Evolutionary conservation across 2,888 invertebrate genomes (phyloP), one percentile per base, ranked within the genome.

Genomic region (Eurois occulta): DNA sequence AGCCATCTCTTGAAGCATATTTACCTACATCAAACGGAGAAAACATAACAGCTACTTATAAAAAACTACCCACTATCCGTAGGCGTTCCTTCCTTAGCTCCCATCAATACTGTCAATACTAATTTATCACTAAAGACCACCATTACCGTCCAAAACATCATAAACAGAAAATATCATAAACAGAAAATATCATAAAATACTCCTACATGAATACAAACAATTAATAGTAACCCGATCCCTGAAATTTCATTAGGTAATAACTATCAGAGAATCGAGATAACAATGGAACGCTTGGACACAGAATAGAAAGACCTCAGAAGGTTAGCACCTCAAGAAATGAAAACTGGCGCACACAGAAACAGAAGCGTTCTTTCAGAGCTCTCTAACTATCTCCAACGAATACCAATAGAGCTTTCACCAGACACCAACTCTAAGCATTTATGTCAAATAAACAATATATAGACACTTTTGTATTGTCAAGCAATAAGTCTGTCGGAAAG

Each of bases 191-290:
- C 65, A 70, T 79, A 85, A 84, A 83, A n/a, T n/a, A n/a, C n/a
- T n/a, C n/a, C 82, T 83, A 84, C 75, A 74, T 60, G 73, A 84
- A 71, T 75, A 75, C 79, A 75, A 79, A 87, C 87, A 87, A 88
- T 88, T 88, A 88, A 88, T 88, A 79, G 88, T 86, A 88, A 88
- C 87, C 77, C n/a, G 87, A 88, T 83, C 74, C 72, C 32, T 8
- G 68, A 83, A 80, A 84, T 85, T 82, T 86, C 88, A 86, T 87
- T 86, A 86, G 85, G 87, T 86, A 85, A 87, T 87, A 88, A 86
- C 88, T 87, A 88, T 88, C 75, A 81, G 64, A 88, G 79, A 85
- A 75, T 70, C 67, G 67, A 81, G 87, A 88, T 88, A 88, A 88
- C 88, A 88, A 88, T 83, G 80, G 79, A 86, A 87, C 87, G 85